phyloP scores from a whole-genome alignment of 2,113 vertebrate species.

The Hiodon tergisus region DNA sequence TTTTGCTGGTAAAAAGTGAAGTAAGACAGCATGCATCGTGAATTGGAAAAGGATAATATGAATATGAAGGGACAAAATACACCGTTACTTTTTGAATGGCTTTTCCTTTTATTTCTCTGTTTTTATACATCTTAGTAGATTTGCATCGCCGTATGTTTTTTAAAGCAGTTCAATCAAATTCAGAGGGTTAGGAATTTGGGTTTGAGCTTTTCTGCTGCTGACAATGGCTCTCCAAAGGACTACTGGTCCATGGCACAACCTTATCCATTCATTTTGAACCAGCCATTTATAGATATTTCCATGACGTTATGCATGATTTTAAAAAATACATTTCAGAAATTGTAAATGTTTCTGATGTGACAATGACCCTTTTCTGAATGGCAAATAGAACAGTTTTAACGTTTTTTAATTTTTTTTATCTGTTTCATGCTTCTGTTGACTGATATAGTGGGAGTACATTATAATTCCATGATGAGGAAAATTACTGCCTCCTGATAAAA shows the following conservation, averaged over 20 bases:
- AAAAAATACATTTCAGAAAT: too few relatives aligned
- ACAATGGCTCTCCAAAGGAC: background rate
- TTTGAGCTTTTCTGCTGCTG: background rate
- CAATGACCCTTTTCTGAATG: conserved; percentile 54
- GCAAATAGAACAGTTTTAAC: conserved; percentile 52
- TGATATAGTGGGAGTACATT: conserved; percentile 52
- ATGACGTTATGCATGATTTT: too few relatives aligned
- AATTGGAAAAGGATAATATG: background rate
- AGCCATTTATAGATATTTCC: too few relatives aligned
- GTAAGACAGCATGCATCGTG: background rate
- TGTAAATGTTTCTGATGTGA: conserved; percentile 25
- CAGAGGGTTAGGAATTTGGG: conserved; percentile 6
- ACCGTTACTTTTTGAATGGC: conserved; percentile 11
- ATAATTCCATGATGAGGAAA: conserved; percentile 64
- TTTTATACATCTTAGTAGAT: conserved; percentile 16
- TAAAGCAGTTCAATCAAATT: background rate
- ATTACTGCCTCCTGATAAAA: conserved; percentile 53
- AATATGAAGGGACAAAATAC: conserved; percentile 12
- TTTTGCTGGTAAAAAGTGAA: background rate
- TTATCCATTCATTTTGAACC: too few relatives aligned
- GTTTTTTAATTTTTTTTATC: conserved; percentile 53
- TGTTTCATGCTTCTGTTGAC: conserved; percentile 58
- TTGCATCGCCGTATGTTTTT: conserved; percentile 8
- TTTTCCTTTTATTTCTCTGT: conserved; percentile 23
- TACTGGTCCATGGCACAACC: background rate